Evolutionary conservation across 1,140 invertebrate species (phyloP), one percentile per base, ranked within the genome.

Genomic region (Meteorus sp.): DNA sequence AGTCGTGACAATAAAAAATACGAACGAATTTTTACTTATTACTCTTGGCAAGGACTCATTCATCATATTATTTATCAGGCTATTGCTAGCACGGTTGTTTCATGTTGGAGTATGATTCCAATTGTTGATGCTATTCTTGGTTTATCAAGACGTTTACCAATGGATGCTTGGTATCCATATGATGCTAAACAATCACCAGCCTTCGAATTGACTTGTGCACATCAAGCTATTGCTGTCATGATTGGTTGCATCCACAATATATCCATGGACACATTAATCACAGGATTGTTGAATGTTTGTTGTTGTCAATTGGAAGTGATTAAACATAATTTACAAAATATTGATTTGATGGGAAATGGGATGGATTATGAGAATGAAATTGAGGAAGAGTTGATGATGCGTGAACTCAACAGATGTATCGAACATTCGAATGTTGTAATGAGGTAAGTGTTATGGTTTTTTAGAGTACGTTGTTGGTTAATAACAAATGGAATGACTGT

Each of bases 101-200:
- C 61, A 0, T 72, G 52, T 8, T 73, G 68, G 71, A 59, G 61
- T 1, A 39, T 67, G 5, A 63, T 61, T 0, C 63, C 72, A 2
- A 53, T 73, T 4, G 8, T 51, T 1, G 29, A 66, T 35, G 8
- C 63, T 1, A n/a, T 70, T 3, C 39, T 50, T 13, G 60, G 56
- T 25, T 27, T 56, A 3, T 54, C 52, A 0, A 62, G 65, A 22
- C 47, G 47, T 1, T 47, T 73, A 17, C 64, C 70, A 0, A 56
- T 72, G 25, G 62, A 62, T 9, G 69, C 65, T 20, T 74, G 82
- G 82, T 84, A 83, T 39, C 83, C 82, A 2, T 84, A 81, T 56
- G 73, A 83, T 53, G 72, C 72, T 0, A 72, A 71, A 11, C 62
- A 64, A 17, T 74, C 78, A 0, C 82, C 82, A 20, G 75, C 75